These are phyloP conservation scores for Pampusana beccarii DNA, from an alignment of 2,113 vertebrate species.

Conservation along the genomic window DNA sequence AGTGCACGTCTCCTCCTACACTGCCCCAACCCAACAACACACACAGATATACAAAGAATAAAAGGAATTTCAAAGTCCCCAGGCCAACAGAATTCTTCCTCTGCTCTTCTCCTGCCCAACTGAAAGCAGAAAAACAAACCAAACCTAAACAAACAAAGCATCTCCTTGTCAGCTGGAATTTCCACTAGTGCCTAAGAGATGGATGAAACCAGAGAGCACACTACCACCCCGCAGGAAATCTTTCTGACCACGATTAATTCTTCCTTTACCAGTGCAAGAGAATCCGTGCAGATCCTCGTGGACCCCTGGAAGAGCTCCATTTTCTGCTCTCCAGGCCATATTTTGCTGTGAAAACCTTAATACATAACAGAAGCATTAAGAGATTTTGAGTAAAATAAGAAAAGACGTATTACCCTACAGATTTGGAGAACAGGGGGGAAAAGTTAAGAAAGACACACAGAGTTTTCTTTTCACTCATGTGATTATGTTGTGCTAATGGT, in stretches of 20 bases:
- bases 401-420: conserved; percentile 50
- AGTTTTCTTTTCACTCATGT: conserved; percentile 55
- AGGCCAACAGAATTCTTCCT: neutral
- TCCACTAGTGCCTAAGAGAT: neutral
- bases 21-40: neutral
- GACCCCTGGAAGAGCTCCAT: neutral
- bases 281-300: neutral
- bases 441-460: conserved; percentile 47
- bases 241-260: conserved; percentile 17
- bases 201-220: neutral
- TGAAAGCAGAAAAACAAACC: neutral
- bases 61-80: neutral
- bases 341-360: conserved; percentile 22
- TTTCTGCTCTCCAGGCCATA: neutral
- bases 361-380: conserved; percentile 10
- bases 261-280: neutral
- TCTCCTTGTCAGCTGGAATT: neutral
- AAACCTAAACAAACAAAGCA: neutral
- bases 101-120: neutral
- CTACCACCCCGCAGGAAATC: neutral
- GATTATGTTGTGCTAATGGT: conserved; percentile 68
- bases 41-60: neutral
- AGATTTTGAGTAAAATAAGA: conserved; percentile 34
- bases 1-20: neutral
- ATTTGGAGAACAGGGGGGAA: neutral